Evolutionary conservation across 2,888 invertebrate genomes (phyloP).

Genomic region (Tholera decimalis): DNA sequence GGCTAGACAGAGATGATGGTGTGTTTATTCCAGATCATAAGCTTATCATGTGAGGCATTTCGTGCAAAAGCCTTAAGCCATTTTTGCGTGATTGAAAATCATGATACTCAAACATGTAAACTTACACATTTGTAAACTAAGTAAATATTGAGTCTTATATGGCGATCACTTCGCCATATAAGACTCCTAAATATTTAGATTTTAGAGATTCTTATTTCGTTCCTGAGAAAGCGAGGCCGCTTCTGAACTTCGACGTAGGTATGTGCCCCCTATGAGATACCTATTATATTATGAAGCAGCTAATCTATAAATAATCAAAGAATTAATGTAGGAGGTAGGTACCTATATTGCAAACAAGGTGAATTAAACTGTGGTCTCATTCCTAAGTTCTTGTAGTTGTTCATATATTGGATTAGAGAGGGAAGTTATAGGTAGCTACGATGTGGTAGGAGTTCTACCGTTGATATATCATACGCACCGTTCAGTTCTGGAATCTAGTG

Average conservation of each 20-base stretch:
- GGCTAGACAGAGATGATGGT: too few species aligned
- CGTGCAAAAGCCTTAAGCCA: too few species aligned
- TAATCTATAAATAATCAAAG: slow-evolving; percentile 2
- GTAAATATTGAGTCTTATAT: too few species aligned
- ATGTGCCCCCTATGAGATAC: not conserved
- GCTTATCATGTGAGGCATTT: too few species aligned
- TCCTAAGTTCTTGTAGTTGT: not conserved
- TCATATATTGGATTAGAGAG: slow-evolving; percentile 1
- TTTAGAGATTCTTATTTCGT: not conserved
- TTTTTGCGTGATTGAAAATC: too few species aligned
- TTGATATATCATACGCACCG: not conserved
- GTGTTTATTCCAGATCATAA: too few species aligned
- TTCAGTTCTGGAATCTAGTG: not conserved
- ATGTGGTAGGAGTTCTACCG: not conserved
- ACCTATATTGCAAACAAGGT: slow-evolving; percentile 2
- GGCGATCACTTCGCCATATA: too few species aligned
- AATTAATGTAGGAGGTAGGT: not conserved
- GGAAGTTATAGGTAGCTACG: not conserved
- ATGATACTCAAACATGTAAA: too few species aligned
- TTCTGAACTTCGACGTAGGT: too few species aligned
- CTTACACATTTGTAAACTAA: too few species aligned
- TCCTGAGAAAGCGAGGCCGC: not conserved
- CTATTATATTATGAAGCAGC: not conserved
- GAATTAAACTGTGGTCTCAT: slow-evolving; percentile 6
- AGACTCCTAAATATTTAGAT: too few species aligned